These are phyloP conservation scores for Epinephelus awoara DNA, from an alignment of 2,797 vertebrate species.

Conservation along the genomic window DNA sequence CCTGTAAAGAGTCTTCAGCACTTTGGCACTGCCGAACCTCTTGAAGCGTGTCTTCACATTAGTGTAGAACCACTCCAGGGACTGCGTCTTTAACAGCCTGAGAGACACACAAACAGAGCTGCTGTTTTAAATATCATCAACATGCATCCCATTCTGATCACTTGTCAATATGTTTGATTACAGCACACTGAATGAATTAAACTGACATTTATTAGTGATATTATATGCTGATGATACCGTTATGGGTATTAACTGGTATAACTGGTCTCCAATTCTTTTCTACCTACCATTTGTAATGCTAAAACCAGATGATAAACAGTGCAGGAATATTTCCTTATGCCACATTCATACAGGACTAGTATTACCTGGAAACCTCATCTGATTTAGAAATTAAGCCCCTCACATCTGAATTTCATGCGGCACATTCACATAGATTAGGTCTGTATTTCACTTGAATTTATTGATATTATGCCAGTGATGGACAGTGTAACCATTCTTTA, in stretches of 20 bases:
- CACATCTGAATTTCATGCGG: too few species aligned
- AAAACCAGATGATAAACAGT: not conserved
- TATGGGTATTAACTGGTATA: not conserved
- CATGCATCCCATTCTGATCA: not conserved
- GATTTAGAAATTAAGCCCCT: too few species aligned
- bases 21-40: constrained; percentile 97
- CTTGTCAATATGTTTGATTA: not conserved
- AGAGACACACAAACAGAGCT: constrained; percentile 10
- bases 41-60: constrained; percentile 96
- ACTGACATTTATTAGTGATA: not conserved
- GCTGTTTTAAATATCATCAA: not conserved
- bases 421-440: too few species aligned
- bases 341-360: too few species aligned
- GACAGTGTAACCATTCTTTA: too few species aligned
- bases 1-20: constrained; percentile 94
- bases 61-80: constrained; percentile 97
- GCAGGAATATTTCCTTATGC: too few species aligned
- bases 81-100: constrained; percentile 92
- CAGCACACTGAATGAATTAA: not conserved
- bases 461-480: too few species aligned
- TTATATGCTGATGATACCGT: not conserved
- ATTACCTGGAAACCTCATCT: too few species aligned
- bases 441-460: too few species aligned
- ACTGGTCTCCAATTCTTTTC: not conserved
- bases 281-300: not conserved